These are phyloP conservation scores for Metopolophium dirhodum DNA, from an alignment of 1,140 invertebrate genomes.

Conservation along the genomic window DNA sequence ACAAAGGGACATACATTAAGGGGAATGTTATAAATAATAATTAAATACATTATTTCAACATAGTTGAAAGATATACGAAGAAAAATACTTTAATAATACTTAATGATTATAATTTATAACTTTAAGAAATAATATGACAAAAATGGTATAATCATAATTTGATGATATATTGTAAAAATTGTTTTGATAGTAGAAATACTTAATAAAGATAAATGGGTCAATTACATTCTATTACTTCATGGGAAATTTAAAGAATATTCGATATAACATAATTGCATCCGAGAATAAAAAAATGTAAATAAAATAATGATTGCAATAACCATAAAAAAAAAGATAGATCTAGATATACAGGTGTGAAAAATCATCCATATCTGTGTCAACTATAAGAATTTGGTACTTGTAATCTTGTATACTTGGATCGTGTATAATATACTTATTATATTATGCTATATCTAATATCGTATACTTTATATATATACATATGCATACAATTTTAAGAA, in stretches of 20 bases:
- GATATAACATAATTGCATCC: not conserved
- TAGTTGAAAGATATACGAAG: too few relatives aligned
- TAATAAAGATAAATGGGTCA: not conserved
- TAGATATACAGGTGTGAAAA: not conserved
- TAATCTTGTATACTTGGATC: too few relatives aligned
- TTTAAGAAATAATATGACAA: not conserved
- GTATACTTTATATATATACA: not conserved
- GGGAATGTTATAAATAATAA: too few relatives aligned
- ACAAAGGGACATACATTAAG: too few relatives aligned
- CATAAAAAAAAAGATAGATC: not conserved
- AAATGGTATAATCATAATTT: not conserved
- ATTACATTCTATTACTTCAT: not conserved
- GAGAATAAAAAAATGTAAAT: not conserved
- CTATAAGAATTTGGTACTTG: not conserved
- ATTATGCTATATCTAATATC: not conserved
- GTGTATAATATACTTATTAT: too few relatives aligned
- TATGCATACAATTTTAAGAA: not conserved
- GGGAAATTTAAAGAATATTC: not conserved
- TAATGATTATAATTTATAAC: not conserved
- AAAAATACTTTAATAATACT: too few relatives aligned
- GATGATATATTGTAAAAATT: not conserved
- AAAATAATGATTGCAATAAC: not conserved
- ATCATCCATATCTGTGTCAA: slow-evolving; percentile 17
- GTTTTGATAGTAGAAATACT: not conserved
- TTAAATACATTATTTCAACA: too few relatives aligned